phyloP scores from a whole-genome alignment of 2,888 invertebrate genomes.

The Macrosiphum euphorbiae region DNA sequence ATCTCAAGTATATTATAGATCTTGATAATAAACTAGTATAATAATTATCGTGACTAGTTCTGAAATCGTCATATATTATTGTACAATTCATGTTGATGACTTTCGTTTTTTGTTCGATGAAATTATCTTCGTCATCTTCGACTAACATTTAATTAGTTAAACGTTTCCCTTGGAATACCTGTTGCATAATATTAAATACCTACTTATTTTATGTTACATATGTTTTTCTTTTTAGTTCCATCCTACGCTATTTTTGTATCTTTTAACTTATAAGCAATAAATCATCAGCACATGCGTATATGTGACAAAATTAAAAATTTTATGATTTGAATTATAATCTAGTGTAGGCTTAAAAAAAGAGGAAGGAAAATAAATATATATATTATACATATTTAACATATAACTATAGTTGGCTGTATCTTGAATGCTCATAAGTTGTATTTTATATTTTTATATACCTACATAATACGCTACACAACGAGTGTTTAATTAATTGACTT shows the following conservation, averaged over 20 bases:
- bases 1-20: constrained; percentile 6
- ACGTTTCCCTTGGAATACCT: constrained; percentile 36
- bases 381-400: not conserved
- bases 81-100: constrained; percentile 28
- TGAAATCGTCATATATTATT: constrained; percentile 28
- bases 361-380: not conserved
- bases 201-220: not conserved
- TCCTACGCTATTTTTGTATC: not conserved
- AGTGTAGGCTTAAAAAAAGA: not conserved
- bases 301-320: constrained; percentile 9
- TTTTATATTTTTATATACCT: not conserved
- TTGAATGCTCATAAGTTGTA: constrained; percentile 10
- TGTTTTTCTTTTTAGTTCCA: not conserved
- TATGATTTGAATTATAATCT: not conserved
- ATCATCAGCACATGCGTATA: not conserved
- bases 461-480: not conserved
- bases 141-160: constrained; percentile 16
- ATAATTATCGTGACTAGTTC: not conserved
- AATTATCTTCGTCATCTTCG: constrained; percentile 30
- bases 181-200: not conserved
- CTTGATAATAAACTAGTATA: constrained; percentile 31
- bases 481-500: constrained; percentile 57
- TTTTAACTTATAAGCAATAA: not conserved
- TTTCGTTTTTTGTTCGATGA: constrained; percentile 47
- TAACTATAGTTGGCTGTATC: not conserved